phyloP scores from a whole-genome alignment of 1,140 invertebrate genomes.

The Hylaeus anthracinus region DNA sequence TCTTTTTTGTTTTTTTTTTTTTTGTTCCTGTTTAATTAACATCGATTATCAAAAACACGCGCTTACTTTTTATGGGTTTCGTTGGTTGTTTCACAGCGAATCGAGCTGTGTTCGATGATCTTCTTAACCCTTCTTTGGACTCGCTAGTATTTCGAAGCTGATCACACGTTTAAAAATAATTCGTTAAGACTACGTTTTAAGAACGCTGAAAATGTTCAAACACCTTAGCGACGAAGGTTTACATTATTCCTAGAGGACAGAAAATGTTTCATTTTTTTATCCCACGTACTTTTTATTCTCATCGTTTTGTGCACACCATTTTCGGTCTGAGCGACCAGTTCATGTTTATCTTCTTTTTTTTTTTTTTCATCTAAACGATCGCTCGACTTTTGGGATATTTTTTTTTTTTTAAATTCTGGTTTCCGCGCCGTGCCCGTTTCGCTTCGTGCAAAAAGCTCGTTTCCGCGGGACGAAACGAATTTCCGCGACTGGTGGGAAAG shows the following conservation, averaged over 20 bases:
- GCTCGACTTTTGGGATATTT: not conserved
- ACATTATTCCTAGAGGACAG: not conserved
- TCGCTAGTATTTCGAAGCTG: constrained; percentile 6
- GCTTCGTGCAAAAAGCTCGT: not conserved
- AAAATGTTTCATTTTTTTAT: not conserved
- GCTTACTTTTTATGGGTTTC: not conserved
- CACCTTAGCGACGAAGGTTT: not conserved
- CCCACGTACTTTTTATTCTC: not conserved
- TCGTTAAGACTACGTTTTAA: constrained; percentile 16
- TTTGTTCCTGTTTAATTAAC: no score
- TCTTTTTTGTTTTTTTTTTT: not conserved
- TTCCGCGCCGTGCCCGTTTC: no score
- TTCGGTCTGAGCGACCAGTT: not conserved
- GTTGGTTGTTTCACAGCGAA: not conserved
- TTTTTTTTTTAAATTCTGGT: no score
- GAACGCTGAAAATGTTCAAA: constrained; percentile 24
- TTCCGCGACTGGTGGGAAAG: not conserved
- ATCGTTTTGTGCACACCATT: not conserved
- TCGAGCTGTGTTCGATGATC: not conserved
- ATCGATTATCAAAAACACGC: not conserved
- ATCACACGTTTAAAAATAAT: constrained; percentile 9
- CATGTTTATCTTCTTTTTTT: not conserved
- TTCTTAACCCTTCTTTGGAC: constrained; percentile 31
- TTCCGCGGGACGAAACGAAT: not conserved
- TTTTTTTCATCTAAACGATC: not conserved